Base-by-base conservation (phyloP, 2,113 vertebrate species). In the Falco punctatus region DNA sequence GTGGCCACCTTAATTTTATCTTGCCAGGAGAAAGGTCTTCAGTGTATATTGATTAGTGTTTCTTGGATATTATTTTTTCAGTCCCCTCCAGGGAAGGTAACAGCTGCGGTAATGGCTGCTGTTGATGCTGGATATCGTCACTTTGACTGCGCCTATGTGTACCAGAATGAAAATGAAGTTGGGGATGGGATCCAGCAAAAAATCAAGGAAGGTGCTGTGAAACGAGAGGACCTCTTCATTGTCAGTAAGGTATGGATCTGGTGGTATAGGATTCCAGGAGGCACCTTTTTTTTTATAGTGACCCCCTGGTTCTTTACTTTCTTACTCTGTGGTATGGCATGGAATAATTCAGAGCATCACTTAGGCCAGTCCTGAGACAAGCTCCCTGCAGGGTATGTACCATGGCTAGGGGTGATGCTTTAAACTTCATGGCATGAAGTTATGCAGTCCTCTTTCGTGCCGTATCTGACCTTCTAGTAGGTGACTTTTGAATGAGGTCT, bases 201-300 rank as follows among this genome's bases (percentile, higher is more conserved):
- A 98, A 98, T 99, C 69, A 97, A 98, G 64, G 96, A 98, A 52
- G 98, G 98, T 0, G 94, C 92, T 69, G 98, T 99, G 62, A 99
- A 99, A 80, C 98, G 99, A 42, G 98, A 99, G 67, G 98, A 99
- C 1, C 98, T 99, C 15, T 99, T 99, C 11, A 15, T 99, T 0
- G 99, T 99, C 96, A 99, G 99, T 90, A 99, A 99, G 99, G 99
- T 99, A 93, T 0, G 70, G 17, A 3, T 51, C 32, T 49, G 13
- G 13, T 23, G 17, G 5, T 27, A 1, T 0, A 14, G 14, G 15
- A 7, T 54, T 13, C 10, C 1, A 1, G 10, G 22, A 42, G 5
- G 8, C 4, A 0, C 2, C 2, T 33, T 8, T 20, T 21, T 61
- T 46, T 71, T 32, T 4, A 1, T 32, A 38, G n/a, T 44, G 52